These are phyloP conservation scores for Fistularia commersonii DNA, from an alignment of 2,797 vertebrate species.

Conservation along the genomic window DNA sequence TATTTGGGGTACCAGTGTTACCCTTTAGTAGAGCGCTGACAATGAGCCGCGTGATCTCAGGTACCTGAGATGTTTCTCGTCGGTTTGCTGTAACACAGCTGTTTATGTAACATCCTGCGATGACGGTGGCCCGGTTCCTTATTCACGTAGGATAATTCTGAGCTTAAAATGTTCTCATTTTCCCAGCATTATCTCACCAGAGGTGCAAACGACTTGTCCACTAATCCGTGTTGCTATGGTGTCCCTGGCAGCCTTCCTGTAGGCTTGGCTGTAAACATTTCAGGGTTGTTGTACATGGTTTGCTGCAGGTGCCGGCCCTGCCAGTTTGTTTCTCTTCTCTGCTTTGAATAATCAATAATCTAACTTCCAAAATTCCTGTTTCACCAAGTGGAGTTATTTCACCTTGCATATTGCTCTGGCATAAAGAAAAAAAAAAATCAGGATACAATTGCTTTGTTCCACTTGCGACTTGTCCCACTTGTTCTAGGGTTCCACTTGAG, in stretches of 20 bases:
- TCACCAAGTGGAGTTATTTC: no score
- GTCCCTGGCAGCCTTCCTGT: slow-evolving; percentile 69
- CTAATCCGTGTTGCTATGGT: slow-evolving; percentile 74
- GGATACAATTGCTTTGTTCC: slow-evolving; percentile 29
- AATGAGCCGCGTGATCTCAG: no score
- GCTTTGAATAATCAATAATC: slow-evolving; percentile 41
- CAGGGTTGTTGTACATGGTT: slow-evolving; percentile 77
- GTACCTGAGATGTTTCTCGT: no score
- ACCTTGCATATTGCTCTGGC: background rate
- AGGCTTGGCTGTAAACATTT: slow-evolving; percentile 79
- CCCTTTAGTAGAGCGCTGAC: no score
- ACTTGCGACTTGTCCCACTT: no score
- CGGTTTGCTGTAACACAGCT: no score
- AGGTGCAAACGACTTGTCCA: slow-evolving; percentile 50
- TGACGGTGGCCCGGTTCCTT: no score
- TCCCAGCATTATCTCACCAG: slow-evolving; percentile 32
- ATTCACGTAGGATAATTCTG: background rate
- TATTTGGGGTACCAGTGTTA: no score
- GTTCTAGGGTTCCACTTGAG: slow-evolving; percentile 50
- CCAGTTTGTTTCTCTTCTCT: slow-evolving; percentile 30
- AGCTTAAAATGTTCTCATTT: no score
- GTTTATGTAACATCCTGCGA: no score
- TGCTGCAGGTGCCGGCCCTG: slow-evolving; percentile 60
- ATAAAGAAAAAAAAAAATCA: background rate
- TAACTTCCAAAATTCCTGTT: slow-evolving; percentile 8